phyloP scores from a whole-genome alignment of 2,888 invertebrate genomes.

The Ichneumon xanthorius region DNA sequence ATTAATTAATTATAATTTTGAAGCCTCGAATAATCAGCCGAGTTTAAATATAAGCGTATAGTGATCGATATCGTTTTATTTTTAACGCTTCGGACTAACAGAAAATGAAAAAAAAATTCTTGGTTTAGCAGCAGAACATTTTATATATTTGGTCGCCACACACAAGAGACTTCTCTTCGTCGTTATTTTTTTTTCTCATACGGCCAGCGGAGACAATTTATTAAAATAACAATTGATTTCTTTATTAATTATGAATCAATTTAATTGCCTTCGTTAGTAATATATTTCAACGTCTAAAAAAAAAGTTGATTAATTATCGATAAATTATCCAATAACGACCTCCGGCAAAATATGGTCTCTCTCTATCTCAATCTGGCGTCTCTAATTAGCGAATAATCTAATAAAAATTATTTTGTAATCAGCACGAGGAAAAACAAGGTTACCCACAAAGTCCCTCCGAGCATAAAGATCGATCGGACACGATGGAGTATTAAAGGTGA shows the following conservation, averaged over 20 bases:
- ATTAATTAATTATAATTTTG: too few relatives aligned
- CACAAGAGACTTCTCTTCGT: background rate
- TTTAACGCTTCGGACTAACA: background rate
- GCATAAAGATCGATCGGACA: background rate
- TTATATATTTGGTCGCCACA: too few relatives aligned
- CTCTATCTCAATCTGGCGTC: background rate
- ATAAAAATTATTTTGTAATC: conserved; percentile 5
- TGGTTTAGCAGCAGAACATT: too few relatives aligned
- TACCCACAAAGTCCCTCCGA: background rate
- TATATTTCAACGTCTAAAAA: background rate
- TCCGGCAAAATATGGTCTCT: background rate
- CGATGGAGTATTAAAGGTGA: background rate
- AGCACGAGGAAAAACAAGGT: background rate
- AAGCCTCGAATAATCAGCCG: background rate
- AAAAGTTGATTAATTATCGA: background rate
- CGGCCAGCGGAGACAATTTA: background rate
- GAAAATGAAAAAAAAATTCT: background rate
- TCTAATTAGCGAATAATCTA: conserved; percentile 12
- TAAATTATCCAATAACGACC: conserved; percentile 8
- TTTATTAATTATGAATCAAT: background rate
- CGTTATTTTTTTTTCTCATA: background rate
- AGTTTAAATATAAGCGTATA: background rate
- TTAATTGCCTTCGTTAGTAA: background rate
- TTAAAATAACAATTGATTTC: background rate
- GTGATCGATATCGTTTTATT: background rate